Evolutionary conservation across 2,888 invertebrate genomes (phyloP).

Genomic region (Heterodera filipjevi): DNA sequence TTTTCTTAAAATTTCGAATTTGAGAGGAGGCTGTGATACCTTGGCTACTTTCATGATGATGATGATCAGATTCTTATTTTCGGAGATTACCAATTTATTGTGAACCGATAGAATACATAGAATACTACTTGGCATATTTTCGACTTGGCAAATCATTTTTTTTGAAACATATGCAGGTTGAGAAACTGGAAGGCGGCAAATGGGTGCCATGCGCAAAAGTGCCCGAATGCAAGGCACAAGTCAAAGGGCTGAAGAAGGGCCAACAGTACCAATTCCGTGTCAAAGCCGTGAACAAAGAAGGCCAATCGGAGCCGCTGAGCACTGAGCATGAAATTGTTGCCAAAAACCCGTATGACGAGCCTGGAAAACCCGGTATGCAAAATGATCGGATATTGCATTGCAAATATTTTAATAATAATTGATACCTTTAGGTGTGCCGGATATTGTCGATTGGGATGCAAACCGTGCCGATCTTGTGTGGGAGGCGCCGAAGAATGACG

Average conservation of each 20-base stretch:
- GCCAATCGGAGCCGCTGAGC: slow-evolving; percentile 68
- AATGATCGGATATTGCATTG: neutral
- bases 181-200: slow-evolving; percentile 75
- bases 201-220: slow-evolving; percentile 86
- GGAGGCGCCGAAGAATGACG: slow-evolving; percentile 81
- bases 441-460: slow-evolving; percentile 89
- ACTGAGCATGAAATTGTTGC: slow-evolving; percentile 68
- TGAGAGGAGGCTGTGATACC: too few relatives aligned
- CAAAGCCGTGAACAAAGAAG: slow-evolving; percentile 70
- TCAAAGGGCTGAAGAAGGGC: slow-evolving; percentile 65
- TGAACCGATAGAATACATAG: too few relatives aligned
- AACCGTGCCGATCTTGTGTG: slow-evolving; percentile 93
- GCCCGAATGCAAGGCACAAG: slow-evolving; percentile 71
- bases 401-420: neutral
- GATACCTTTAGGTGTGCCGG: slow-evolving; percentile 70
- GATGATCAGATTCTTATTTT: too few relatives aligned
- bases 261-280: slow-evolving; percentile 70
- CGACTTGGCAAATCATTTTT: neutral
- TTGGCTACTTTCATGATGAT: too few relatives aligned
- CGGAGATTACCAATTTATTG: too few relatives aligned
- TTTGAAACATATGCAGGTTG: neutral
- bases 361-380: slow-evolving; percentile 87
- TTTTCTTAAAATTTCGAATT: too few relatives aligned
- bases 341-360: slow-evolving; percentile 70
- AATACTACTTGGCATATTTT: too few relatives aligned